A percentile compares a stretch with the other conserved stretches of the same genome.
Conservation (phyloP, 2,797 vertebrate genomes). For the Malacoraja senta region DNA sequence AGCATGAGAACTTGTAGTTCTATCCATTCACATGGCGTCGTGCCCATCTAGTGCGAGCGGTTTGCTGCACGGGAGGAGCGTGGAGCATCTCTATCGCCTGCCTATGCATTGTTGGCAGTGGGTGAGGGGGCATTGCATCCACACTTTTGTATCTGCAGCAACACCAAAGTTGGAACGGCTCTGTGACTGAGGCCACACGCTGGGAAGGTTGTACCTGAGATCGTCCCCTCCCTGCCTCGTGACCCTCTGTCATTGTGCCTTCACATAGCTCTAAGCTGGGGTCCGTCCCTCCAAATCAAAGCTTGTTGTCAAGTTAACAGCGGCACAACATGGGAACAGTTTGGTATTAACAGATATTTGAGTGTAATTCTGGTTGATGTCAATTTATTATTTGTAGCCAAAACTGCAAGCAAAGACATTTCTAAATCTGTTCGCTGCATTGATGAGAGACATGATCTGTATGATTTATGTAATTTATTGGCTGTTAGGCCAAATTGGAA, state of each 20-base stretch:
- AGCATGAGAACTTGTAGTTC: background rate
- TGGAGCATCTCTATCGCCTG: background rate
- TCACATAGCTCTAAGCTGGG: background rate
- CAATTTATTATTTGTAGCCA: background rate
- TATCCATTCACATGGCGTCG: background rate
- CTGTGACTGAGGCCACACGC: background rate
- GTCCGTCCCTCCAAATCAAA: constrained; percentile 7
- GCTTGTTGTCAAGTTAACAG: constrained; percentile 20
- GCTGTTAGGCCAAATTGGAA: constrained; percentile 70
- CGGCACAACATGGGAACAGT: constrained; percentile 27
- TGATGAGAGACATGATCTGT: constrained; percentile 50
- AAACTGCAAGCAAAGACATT: constrained; percentile 26
- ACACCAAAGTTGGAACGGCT: background rate
- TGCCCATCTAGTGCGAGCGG: too few species aligned
- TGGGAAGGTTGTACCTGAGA: background rate
- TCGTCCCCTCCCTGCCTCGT: background rate
- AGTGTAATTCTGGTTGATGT: background rate
- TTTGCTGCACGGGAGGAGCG: background rate
- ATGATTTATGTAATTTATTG: constrained; percentile 82
- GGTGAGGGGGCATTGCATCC: background rate
- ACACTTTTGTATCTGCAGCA: background rate
- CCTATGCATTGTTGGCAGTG: background rate
- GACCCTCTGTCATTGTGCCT: constrained; percentile 14
- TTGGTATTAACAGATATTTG: constrained; percentile 27
- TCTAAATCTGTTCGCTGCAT: constrained; percentile 41